These are phyloP conservation scores for Muscicapa comitata DNA, from an alignment of 2,797 vertebrate species.

Conservation along the genomic window DNA sequence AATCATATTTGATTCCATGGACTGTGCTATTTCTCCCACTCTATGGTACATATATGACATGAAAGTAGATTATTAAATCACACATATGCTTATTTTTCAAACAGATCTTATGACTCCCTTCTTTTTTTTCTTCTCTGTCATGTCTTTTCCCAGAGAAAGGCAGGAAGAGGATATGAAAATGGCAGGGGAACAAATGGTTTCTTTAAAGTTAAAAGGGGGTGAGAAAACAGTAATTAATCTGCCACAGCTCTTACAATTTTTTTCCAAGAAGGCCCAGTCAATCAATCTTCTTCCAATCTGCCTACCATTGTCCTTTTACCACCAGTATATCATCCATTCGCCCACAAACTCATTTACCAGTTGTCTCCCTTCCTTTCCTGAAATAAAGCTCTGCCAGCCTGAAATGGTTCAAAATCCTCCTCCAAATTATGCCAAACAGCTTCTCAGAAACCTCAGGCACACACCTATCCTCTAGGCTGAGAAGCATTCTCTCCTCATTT, in stretches of 20 bases:
- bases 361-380: conserved; percentile 10
- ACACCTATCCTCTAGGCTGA: conserved; percentile 50
- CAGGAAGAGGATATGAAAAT: background rate
- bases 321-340: background rate
- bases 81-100: background rate
- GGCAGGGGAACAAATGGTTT: background rate
- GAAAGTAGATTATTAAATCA: conserved; percentile 16
- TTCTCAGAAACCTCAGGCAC: conserved; percentile 33
- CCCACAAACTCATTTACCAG: conserved; percentile 19
- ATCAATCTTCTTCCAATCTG: conserved; percentile 31
- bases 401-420: conserved; percentile 27
- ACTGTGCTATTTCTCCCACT: background rate
- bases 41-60: background rate
- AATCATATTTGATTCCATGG: conserved; percentile 36
- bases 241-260: background rate
- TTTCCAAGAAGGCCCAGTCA: conserved; percentile 8
- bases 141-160: background rate
- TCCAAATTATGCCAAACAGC: conserved; percentile 22
- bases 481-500: background rate
- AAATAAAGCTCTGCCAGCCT: conserved; percentile 7
- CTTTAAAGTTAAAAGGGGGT: background rate
- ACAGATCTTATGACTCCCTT: background rate
- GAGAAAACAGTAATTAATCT: conserved; percentile 51
- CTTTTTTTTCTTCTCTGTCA: background rate
- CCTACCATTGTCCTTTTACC: conserved; percentile 33